These are phyloP conservation scores for Holacanthella duospinosa DNA, from an alignment of 2,888 invertebrate genomes.

Conservation along the genomic window DNA sequence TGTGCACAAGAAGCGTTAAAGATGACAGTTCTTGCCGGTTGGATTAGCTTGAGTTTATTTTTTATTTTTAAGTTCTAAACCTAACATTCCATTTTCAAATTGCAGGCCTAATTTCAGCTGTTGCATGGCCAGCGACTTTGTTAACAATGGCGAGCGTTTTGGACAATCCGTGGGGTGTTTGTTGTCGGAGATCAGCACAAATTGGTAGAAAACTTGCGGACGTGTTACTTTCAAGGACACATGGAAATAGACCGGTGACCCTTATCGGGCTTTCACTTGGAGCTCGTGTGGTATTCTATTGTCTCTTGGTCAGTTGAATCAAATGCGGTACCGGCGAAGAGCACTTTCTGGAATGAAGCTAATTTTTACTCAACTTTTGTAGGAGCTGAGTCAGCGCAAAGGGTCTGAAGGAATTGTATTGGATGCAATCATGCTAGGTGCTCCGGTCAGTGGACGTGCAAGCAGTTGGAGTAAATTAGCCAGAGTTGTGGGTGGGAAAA, in stretches of 20 bases:
- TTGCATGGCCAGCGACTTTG: conserved; percentile 55
- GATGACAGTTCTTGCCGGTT: conserved; percentile 53
- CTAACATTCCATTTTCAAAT: neutral
- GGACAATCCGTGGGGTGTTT: conserved; percentile 58
- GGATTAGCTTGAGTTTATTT: conserved; percentile 23
- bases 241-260: conserved; percentile 54
- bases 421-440: conserved; percentile 54
- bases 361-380: conserved; percentile 6
- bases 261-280: conserved; percentile 56
- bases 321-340: neutral
- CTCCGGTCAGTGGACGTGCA: conserved; percentile 47
- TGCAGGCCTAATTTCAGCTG: conserved; percentile 51
- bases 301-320: conserved; percentile 45
- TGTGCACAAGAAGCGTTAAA: conserved; percentile 56
- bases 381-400: conserved; percentile 46
- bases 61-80: too few relatives aligned
- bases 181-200: conserved; percentile 50
- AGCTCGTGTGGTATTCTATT: conserved; percentile 57
- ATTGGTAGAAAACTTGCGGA: conserved; percentile 55
- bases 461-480: conserved; percentile 49
- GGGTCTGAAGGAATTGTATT: conserved; percentile 53
- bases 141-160: conserved; percentile 49
- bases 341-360: neutral
- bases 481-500: conserved; percentile 51
- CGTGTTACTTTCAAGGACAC: conserved; percentile 48